Evolutionary conservation across 92 coral and sea anemone species (phyloP).

Genomic region (Zoanthus gigantus): DNA sequence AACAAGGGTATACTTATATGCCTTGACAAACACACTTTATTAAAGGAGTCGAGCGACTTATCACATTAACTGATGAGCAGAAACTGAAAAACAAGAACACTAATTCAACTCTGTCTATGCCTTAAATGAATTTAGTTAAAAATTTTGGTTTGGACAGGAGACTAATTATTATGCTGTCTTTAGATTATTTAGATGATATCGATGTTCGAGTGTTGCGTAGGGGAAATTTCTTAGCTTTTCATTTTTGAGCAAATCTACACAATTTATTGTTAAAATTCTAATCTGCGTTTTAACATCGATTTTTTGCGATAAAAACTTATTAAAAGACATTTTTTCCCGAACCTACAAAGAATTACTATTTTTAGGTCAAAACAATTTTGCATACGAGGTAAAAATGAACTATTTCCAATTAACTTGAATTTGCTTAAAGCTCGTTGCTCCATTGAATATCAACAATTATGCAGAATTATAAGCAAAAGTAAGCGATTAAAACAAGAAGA

Average conservation of each 20-base stretch:
- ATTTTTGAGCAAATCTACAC: neutral
- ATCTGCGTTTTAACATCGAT: neutral
- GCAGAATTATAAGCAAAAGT: neutral
- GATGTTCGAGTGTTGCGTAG: neutral
- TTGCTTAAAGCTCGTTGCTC: neutral
- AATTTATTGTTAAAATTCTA: neutral
- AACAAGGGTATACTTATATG: constrained; percentile 15
- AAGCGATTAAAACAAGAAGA: neutral
- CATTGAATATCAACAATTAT: neutral
- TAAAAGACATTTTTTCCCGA: neutral
- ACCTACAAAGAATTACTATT: neutral
- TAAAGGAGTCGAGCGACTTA: neutral
- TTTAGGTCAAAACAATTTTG: neutral
- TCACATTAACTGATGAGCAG: neutral
- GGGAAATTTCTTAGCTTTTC: neutral
- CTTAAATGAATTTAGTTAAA: neutral
- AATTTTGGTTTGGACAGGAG: neutral
- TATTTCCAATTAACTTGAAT: neutral
- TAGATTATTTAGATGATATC: neutral
- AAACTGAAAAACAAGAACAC: neutral
- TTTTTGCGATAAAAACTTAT: neutral
- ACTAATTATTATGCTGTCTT: neutral
- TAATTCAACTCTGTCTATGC: neutral
- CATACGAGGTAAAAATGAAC: neutral
- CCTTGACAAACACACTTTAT: constrained; percentile 13